Conservation (phyloP, 2,888 invertebrate species). For the Metalampra italica region DNA sequence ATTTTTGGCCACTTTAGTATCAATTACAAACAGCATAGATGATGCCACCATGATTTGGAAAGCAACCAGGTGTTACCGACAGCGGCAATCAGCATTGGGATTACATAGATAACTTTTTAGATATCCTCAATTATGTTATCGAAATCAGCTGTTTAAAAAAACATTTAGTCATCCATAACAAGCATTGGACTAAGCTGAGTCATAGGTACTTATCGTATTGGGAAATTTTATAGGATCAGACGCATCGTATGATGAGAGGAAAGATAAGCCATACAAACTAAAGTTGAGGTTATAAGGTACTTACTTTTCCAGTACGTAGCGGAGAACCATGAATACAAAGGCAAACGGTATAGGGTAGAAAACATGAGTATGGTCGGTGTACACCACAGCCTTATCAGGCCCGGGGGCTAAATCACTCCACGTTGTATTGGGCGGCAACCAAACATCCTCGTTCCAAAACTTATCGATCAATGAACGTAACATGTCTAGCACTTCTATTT, state of each 20-base stretch:
- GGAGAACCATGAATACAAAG: conserved; percentile 84
- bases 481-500: conserved; percentile 34
- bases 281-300: conserved; percentile 34
- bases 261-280: background rate
- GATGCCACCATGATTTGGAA: no score
- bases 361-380: conserved; percentile 89
- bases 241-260: background rate
- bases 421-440: conserved; percentile 94
- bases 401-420: conserved; percentile 92
- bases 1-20: no score
- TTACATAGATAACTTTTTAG: no score
- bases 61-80: no score
- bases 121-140: no score
- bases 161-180: no score
- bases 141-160: no score
- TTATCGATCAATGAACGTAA: conserved; percentile 61
- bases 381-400: conserved; percentile 83
- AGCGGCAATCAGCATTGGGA: no score
- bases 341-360: conserved; percentile 91
- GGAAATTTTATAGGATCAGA: background rate
- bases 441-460: conserved; percentile 92
- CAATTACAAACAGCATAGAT: no score
- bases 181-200: no score
- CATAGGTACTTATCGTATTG: background rate
- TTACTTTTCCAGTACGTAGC: conserved; percentile 93